Evolutionary conservation across 1,140 invertebrate genomes (phyloP).

Genomic region (Nylanderia fulva): DNA sequence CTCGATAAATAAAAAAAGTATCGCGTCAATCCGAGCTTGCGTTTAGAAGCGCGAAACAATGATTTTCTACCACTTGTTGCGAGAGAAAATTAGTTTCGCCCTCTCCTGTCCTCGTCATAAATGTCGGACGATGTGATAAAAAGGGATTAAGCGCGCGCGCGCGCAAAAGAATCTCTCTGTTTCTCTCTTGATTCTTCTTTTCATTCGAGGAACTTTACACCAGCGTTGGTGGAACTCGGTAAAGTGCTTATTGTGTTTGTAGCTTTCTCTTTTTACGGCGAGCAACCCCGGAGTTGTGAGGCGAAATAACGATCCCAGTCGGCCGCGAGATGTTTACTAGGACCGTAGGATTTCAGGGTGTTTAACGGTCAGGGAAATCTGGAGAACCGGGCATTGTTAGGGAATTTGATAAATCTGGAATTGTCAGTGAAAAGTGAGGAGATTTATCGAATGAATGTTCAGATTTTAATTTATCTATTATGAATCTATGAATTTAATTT

Average conservation of each 20-base stretch:
- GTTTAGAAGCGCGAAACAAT: constrained; percentile 6
- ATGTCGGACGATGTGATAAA: constrained; percentile 19
- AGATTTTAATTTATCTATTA: too few species aligned
- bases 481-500: too few species aligned
- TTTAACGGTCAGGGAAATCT: too few species aligned
- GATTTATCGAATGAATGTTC: too few species aligned
- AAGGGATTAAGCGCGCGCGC: constrained; percentile 22
- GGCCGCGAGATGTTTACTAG: background rate
- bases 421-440: too few species aligned
- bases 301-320: background rate
- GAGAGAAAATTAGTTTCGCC: constrained; percentile 36
- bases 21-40: background rate
- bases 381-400: too few species aligned
- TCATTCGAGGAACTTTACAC: background rate
- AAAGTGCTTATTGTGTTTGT: constrained; percentile 17
- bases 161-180: constrained; percentile 1
- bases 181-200: constrained; percentile 15
- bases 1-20: constrained; percentile 35
- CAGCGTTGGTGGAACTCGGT: background rate
- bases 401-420: too few species aligned
- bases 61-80: constrained; percentile 51
- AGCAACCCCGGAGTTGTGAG: background rate
- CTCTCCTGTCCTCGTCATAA: background rate
- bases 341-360: too few species aligned
- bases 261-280: constrained; percentile 1